Percentiles rank a stretch among this genome's conserved stretches.
Conservation (phyloP, 2,888 invertebrate genomes). For the Teleiodes luculella region DNA sequence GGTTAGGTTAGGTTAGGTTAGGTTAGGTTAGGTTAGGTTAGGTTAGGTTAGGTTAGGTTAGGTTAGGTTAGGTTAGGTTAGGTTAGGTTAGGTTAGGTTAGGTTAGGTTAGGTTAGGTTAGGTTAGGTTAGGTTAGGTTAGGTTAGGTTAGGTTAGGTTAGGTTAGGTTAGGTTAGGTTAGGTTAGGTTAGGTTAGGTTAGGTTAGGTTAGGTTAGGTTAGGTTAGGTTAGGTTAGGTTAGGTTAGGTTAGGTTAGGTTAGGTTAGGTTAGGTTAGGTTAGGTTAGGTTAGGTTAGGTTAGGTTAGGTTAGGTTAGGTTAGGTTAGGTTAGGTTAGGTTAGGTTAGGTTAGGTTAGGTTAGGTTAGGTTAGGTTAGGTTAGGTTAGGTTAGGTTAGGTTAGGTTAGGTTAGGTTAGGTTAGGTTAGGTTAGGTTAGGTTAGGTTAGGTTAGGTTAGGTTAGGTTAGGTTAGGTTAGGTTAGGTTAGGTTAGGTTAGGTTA, state of each 20-base stretch:
- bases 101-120: slow-evolving; percentile 23
- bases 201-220: slow-evolving; percentile 30
- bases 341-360: slow-evolving; percentile 21
- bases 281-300: slow-evolving; percentile 20
- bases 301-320: slow-evolving; percentile 22
- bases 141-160: slow-evolving; percentile 29
- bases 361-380: slow-evolving; percentile 21
- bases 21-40: slow-evolving; percentile 23
- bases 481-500: slow-evolving; percentile 15
- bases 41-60: slow-evolving; percentile 24
- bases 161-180: slow-evolving; percentile 30
- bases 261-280: slow-evolving; percentile 26
- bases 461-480: slow-evolving; percentile 22
- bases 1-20: slow-evolving; percentile 25
- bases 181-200: slow-evolving; percentile 30
- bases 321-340: slow-evolving; percentile 18
- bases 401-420: slow-evolving; percentile 21
- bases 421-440: slow-evolving; percentile 20
- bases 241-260: slow-evolving; percentile 31
- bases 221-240: slow-evolving; percentile 30
- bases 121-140: slow-evolving; percentile 24
- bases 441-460: slow-evolving; percentile 20
- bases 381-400: slow-evolving; percentile 21
- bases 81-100: slow-evolving; percentile 22
- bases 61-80: slow-evolving; percentile 23